Conservation (phyloP, 2,113 vertebrate genomes). For the Chlamydotis undulata region DNA sequence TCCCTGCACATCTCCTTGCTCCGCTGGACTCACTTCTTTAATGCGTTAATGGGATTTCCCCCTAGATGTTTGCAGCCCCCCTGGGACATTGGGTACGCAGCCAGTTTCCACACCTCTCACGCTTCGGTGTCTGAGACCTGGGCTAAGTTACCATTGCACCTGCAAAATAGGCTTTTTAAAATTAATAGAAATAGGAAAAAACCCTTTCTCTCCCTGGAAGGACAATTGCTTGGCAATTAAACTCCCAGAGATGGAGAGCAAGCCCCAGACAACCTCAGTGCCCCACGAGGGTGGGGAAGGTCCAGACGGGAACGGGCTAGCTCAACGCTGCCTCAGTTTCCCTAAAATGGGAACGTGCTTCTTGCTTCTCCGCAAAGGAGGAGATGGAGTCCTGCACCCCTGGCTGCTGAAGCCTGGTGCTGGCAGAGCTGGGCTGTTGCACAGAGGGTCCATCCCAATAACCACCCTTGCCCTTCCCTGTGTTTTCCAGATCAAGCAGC, state of each 20-base stretch:
- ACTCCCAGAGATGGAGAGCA: background rate
- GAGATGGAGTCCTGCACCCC: background rate
- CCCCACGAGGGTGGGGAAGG: background rate
- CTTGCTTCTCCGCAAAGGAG: background rate
- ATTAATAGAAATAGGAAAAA: background rate
- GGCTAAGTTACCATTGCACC: rapidly evolving
- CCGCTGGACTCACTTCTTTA: background rate
- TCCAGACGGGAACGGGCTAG: background rate
- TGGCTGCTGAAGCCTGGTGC: background rate
- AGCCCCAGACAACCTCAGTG: background rate
- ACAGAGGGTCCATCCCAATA: background rate
- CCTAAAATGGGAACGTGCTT: background rate
- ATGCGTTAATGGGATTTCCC: background rate
- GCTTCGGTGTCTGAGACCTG: background rate
- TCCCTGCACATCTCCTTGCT: background rate
- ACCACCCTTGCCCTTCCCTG: background rate
- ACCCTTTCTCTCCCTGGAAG: background rate
- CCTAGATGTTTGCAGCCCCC: background rate
- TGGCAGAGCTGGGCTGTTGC: background rate
- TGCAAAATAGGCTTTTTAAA: background rate
- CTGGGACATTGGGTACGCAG: background rate
- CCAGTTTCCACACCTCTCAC: background rate
- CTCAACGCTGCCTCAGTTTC: background rate
- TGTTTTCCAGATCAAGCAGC: conserved; percentile 84
- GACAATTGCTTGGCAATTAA: background rate